Evolutionary conservation across 53 echinoderm and acorn worm species (phyloP), one percentile per base, ranked within the genome.

Genomic region (Patiria pectinifera): DNA sequence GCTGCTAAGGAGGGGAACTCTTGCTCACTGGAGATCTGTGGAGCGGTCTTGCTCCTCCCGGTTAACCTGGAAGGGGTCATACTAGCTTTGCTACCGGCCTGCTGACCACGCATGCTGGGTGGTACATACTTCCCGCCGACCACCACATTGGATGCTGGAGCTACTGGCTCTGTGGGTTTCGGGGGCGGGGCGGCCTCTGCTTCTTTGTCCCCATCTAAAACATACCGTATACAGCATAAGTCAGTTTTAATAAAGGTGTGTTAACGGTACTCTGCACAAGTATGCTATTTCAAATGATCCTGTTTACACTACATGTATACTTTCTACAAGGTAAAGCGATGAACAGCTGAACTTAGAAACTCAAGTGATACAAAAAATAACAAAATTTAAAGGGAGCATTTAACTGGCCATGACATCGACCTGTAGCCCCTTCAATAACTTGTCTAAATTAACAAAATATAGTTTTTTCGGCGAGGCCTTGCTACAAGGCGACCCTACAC

Each of bases 1-100:
- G 98, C 98, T 62, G 95, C 95, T 93, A 98, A 76, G 7, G 96
- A 91, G 23, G 99, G 99, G 83, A 98, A 98, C 77, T 98, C 96
- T 74, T 94, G 94, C 86, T 98, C 93, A 69, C 96, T 97, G 74
- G 88, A 86, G 22, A 98, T 95, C 90, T 94, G 92, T 72, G 98
- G 95, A 70, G 96, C 96, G 4, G 26, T 61, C 83, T 93, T 91
- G 82, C 89, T 94, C 43, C 91, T 91, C 25, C 13, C 85, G 58
- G 25, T 45, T 76, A 81, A 89, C 93, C 89, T 59, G 21, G 62
- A 84, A 10, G 92, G 82, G 43, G 59, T 74, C 69, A 23, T 72
- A 19, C 92, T 78, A 2, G 69, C 3, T 21, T 49, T 62, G 76
- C n/a, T 76, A 58, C 86, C 59, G 59, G 94, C 53, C 53, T 53